phyloP scores from a whole-genome alignment of 2,113 vertebrate genomes.

The Phaethon lepturus region DNA sequence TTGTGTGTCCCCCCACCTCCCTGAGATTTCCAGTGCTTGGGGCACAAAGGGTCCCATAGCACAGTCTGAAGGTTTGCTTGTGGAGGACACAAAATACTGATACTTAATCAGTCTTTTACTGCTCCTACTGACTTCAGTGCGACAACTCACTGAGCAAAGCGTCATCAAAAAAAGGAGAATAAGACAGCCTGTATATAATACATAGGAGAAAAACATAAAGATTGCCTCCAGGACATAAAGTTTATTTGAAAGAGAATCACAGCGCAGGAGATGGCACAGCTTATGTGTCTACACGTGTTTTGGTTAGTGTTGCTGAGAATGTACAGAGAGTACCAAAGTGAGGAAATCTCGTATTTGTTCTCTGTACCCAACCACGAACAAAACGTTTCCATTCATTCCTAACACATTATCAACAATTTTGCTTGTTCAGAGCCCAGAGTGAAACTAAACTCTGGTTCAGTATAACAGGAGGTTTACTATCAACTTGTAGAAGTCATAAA shows the following conservation, averaged over 20 bases:
- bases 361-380: background rate
- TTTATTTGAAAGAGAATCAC: background rate
- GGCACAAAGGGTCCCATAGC: background rate
- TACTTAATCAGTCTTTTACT: background rate
- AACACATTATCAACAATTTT: background rate
- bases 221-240: background rate
- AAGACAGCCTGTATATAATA: background rate
- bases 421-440: background rate
- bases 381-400: background rate
- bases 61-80: accelerated
- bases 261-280: background rate
- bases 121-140: background rate
- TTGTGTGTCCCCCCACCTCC: accelerated
- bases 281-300: background rate
- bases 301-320: background rate
- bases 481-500: background rate
- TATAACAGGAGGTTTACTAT: background rate
- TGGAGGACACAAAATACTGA: background rate
- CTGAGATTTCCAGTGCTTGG: accelerated
- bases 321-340: background rate
- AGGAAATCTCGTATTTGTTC: background rate
- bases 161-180: background rate
- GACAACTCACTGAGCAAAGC: background rate
- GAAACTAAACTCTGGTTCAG: background rate
- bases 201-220: accelerated